Base-by-base conservation (phyloP, 2,888 invertebrate genomes). In the Dicyrtomina minuta region DNA sequence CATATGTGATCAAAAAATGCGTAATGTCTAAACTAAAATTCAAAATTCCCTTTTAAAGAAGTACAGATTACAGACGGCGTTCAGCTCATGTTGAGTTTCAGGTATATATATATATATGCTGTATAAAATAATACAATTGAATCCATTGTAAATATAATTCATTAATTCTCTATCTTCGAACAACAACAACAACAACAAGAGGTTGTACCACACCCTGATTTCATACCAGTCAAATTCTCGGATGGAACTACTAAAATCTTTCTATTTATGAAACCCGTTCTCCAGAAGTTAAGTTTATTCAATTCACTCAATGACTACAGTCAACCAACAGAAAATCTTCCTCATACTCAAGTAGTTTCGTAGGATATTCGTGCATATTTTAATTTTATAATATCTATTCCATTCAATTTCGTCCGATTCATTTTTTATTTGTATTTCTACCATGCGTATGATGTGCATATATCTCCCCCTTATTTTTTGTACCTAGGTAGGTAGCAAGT, bases 181-280 rank as follows among this genome's bases (percentile, higher is more conserved):
- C 44, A n/a, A 5, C 44, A 44, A 1, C 39, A 33, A 17, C 20
- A 17, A 27, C 27, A 46, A 20, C 33, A 62, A 27, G 22, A 26
- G 46, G 27, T 15, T 43, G 39, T 17, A 65, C 65, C 65, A 65
- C 65, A 65, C 65, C 65, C 65, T 43, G 24, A 43, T 26, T 27
- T 46, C 24, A 61, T 17, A 20, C 44, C 61, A 61, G 61, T 61
- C 44, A 46, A 61, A 61, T 61, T 61, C 39, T 61, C 44, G 17
- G 44, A 61, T 61, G 24, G 26, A 61, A 61, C 44, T 24, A 61
- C 46, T 46, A 46, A 46, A 43, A 24, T 61, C 44, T 44, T n/a
- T 24, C 44, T 61, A 46, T 61, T 61, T 61, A 61, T 44, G 59
- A 39, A 59, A 20, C 59, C n/a, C 27, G 59, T 33, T 41, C n/a